Conservation (phyloP, 2,797 vertebrate genomes). For the Myiothlypis chrysogaster region DNA sequence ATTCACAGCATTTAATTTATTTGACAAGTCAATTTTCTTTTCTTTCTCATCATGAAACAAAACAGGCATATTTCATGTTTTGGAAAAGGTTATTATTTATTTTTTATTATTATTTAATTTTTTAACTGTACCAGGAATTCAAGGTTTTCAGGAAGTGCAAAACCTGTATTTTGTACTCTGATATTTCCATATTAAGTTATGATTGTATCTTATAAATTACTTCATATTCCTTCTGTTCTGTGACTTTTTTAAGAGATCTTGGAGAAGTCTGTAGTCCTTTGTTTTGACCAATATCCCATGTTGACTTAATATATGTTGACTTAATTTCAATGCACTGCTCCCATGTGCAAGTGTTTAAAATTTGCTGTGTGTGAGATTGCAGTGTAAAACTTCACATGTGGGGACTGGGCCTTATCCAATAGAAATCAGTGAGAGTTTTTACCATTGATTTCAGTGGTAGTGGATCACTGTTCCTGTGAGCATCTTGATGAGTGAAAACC, state of each 20-base stretch:
- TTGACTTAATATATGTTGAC: not conserved
- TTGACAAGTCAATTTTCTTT: slow-evolving; percentile 20
- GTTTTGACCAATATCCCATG: not conserved
- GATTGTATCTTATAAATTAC: not conserved
- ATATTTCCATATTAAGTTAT: not conserved
- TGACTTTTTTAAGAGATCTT: not conserved
- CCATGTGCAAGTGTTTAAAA: not conserved
- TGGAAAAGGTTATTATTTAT: not conserved
- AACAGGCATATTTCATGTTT: not conserved
- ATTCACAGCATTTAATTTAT: slow-evolving; percentile 3
- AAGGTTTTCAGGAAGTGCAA: not conserved
- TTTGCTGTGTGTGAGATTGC: not conserved
- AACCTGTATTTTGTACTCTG: not conserved
- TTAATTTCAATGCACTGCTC: not conserved
- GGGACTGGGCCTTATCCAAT: not conserved
- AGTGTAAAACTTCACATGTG: not conserved
- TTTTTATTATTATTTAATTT: not conserved
- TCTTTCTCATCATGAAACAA: not conserved
- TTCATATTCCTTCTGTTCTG: not conserved
- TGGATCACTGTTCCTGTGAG: not conserved
- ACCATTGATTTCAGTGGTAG: not conserved
- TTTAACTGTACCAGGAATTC: not conserved
- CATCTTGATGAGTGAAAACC: not conserved
- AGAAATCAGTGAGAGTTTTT: not conserved
- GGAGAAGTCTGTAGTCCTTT: not conserved